Conservation (phyloP, 2,113 vertebrate genomes). For the Varanus komodoensis region DNA sequence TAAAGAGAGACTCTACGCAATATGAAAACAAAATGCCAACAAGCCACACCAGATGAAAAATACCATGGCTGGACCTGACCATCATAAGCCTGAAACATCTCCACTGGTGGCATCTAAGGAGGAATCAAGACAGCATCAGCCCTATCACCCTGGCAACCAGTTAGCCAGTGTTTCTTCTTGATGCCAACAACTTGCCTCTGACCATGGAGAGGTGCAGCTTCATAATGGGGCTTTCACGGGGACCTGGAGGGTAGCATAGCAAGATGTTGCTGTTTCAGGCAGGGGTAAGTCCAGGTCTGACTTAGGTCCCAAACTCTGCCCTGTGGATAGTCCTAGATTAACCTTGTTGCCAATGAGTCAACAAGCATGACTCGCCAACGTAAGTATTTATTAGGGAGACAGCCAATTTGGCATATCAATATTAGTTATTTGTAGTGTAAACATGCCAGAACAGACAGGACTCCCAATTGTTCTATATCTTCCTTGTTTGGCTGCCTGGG, state of each 20-base stretch:
- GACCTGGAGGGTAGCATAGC: background rate
- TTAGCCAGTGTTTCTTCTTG: background rate
- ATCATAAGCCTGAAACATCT: background rate
- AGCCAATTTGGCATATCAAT: no score
- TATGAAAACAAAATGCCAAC: background rate
- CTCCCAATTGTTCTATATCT: background rate
- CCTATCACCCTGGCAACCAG: background rate
- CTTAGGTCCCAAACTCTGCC: background rate
- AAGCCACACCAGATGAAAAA: background rate
- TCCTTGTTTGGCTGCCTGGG: background rate
- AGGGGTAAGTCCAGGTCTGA: background rate
- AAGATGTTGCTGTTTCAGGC: background rate
- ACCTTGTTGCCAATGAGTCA: background rate
- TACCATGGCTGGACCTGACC: background rate
- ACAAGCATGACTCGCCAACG: background rate
- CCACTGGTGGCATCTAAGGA: background rate
- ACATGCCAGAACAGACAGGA: background rate
- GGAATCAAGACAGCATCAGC: background rate
- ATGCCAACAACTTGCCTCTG: background rate
- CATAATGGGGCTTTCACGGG: background rate
- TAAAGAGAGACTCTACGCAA: no score
- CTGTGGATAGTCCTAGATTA: background rate
- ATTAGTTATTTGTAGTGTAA: background rate
- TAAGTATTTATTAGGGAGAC: no score
- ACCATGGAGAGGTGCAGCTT: background rate